phyloP scores from a whole-genome alignment of 2,797 vertebrate species.

The Ctenopoma multispine region DNA sequence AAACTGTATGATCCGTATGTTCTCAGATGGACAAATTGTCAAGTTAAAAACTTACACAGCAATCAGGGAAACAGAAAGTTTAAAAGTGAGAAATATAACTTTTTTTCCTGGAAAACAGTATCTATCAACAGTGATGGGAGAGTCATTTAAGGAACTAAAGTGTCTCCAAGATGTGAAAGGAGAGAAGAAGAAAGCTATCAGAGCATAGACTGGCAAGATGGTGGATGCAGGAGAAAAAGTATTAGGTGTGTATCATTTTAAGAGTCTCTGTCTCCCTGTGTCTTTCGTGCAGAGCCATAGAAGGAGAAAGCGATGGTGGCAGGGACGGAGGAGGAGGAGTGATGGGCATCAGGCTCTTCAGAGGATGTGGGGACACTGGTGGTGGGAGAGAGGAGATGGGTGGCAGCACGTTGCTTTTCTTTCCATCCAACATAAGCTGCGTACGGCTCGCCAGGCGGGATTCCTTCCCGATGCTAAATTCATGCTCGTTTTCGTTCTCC shows the following conservation, averaged over 20 bases:
- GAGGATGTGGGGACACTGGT: constrained; percentile 76
- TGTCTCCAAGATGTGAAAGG: constrained; percentile 53
- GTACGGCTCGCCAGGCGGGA: constrained; percentile 71
- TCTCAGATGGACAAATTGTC: constrained; percentile 41
- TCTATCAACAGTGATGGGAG: constrained; percentile 27
- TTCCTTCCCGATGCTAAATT: constrained; percentile 77
- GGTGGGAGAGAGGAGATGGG: constrained; percentile 79
- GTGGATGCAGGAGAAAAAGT: constrained; percentile 67
- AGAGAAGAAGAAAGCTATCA: constrained; percentile 78
- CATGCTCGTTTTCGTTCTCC: constrained; percentile 86
- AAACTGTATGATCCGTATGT: constrained; percentile 27
- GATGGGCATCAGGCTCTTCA: constrained; percentile 85
- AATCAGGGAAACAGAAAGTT: constrained; percentile 59
- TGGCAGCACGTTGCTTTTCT: constrained; percentile 75
- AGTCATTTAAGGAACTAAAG: constrained; percentile 46
- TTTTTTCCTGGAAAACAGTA: constrained; percentile 44
- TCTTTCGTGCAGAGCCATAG: constrained; percentile 80
- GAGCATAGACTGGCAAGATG: constrained; percentile 71
- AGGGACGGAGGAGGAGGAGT: constrained; percentile 81
- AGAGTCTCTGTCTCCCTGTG: constrained; percentile 87
- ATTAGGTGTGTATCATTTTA: constrained; percentile 85
- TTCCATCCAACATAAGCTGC: constrained; percentile 76
- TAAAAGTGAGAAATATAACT: constrained; percentile 48
- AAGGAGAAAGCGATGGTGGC: constrained; percentile 77
- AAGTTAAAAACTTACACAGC: constrained; percentile 60